phyloP scores from a whole-genome alignment of 2,888 invertebrate species.

The Itoplectis maculator region DNA sequence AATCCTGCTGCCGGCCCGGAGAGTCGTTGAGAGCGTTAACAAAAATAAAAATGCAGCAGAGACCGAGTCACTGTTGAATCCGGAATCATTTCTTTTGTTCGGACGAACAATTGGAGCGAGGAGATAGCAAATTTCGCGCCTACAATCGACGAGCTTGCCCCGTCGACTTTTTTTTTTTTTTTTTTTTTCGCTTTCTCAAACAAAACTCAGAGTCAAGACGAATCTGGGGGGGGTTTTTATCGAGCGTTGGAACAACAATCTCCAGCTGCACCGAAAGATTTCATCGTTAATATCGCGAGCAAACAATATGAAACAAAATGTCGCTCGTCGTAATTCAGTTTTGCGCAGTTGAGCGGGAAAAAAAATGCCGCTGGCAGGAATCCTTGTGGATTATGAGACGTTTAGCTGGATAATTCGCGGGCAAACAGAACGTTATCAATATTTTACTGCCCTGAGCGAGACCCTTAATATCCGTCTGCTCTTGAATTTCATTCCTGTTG shows the following conservation, averaged over 20 bases:
- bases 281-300: not conserved
- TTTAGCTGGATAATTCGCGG: not conserved
- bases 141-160: too few species aligned
- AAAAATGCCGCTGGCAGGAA: not conserved
- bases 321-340: not conserved
- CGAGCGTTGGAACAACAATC: not conserved
- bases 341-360: not conserved
- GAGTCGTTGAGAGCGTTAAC: too few species aligned
- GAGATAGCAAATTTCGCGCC: too few species aligned
- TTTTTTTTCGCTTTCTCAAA: not conserved
- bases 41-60: too few species aligned
- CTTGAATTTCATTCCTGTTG: too few species aligned
- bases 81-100: too few species aligned
- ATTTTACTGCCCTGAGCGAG: not conserved
- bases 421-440: not conserved
- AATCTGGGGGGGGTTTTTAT: not conserved
- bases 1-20: too few species aligned
- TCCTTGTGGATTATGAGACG: not conserved
- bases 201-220: not conserved
- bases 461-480: too few species aligned
- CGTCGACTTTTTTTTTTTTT: too few species aligned
- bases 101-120: too few species aligned
- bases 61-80: too few species aligned
- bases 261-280: not conserved
- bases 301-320: not conserved